Evolutionary conservation across 2,888 invertebrate genomes (phyloP).

Genomic region (Eupelmus urozonus): DNA sequence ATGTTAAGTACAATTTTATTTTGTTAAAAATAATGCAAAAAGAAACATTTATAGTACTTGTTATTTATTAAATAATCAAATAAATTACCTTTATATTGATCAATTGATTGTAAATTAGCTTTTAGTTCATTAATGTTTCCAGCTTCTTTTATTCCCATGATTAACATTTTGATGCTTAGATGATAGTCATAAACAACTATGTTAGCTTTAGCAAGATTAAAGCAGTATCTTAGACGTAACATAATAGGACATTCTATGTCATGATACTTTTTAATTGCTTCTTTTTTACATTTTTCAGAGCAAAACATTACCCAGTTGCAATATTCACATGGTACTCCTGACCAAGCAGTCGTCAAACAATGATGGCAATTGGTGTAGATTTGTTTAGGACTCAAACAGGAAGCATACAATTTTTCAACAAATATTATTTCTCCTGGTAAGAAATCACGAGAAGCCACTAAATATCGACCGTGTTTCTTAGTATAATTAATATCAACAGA

Average conservation of each 20-base stretch:
- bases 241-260: slow-evolving; percentile 83
- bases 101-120: slow-evolving; percentile 14
- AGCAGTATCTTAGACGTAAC: too few relatives aligned
- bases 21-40: too few relatives aligned
- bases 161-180: neutral
- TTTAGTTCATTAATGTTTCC: slow-evolving; percentile 28
- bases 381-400: slow-evolving; percentile 80
- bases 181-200: too few relatives aligned
- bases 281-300: slow-evolving; percentile 81
- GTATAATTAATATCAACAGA: slow-evolving; percentile 70
- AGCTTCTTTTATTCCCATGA: slow-evolving; percentile 31
- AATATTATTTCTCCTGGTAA: slow-evolving; percentile 87
- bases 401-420: slow-evolving; percentile 86
- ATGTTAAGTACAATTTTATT: too few relatives aligned
- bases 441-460: slow-evolving; percentile 84
- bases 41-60: too few relatives aligned
- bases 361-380: slow-evolving; percentile 82
- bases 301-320: slow-evolving; percentile 85
- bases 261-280: slow-evolving; percentile 85
- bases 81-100: neutral
- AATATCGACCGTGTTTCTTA: slow-evolving; percentile 83
- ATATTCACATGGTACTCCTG: slow-evolving; percentile 82
- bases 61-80: neutral
- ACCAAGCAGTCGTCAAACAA: slow-evolving; percentile 81
- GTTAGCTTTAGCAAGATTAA: too few relatives aligned